These are phyloP conservation scores for Psilopsiagon aymara DNA, from an alignment of 2,113 vertebrate genomes.

Conservation along the genomic window DNA sequence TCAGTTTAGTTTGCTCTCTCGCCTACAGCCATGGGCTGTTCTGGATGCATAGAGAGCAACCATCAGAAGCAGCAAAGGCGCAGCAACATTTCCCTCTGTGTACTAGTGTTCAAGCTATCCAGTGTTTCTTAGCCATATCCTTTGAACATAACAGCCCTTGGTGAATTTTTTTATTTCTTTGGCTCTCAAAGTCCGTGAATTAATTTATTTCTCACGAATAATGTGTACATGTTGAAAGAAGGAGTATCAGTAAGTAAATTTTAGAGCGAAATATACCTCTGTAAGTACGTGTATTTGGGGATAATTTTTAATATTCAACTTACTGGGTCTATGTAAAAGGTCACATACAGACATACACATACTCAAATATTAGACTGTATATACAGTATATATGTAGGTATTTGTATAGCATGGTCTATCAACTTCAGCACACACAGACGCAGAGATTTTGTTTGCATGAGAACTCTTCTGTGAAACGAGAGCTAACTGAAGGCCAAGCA, in stretches of 20 bases:
- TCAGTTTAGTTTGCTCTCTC: slow-evolving; percentile 18
- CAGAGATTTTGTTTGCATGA: background rate
- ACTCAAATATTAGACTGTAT: background rate
- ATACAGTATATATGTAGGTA: background rate
- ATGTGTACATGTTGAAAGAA: background rate
- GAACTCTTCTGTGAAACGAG: background rate
- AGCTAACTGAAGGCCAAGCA: background rate
- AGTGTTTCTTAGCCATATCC: background rate
- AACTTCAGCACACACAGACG: background rate
- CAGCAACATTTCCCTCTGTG: background rate
- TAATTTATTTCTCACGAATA: background rate
- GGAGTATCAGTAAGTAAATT: background rate
- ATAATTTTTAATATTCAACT: background rate
- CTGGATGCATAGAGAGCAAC: background rate
- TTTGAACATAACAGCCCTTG: background rate
- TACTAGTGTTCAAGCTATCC: background rate
- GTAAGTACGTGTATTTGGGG: background rate
- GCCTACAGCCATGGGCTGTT: background rate
- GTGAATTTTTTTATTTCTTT: background rate
- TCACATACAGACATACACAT: background rate
- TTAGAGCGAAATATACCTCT: background rate
- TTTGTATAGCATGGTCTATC: background rate
- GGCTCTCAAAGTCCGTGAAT: background rate
- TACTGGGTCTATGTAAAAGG: background rate
- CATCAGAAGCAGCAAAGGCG: background rate